Base-by-base conservation (phyloP, 2,888 invertebrate species). In the Papilio elwesi region DNA sequence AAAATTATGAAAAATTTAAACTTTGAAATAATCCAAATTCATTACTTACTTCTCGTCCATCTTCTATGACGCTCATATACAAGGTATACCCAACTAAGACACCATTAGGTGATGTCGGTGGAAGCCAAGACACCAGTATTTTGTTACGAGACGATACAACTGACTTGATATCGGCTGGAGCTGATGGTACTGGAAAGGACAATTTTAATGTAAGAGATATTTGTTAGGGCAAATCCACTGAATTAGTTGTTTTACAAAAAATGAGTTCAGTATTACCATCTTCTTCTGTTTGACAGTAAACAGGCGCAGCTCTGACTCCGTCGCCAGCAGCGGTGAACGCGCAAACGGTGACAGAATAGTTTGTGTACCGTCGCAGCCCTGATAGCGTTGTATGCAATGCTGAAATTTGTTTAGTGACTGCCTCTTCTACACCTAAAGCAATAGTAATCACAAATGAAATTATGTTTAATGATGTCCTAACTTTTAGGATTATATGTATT, bases 261-360 rank as follows among this genome's bases (percentile, higher is more conserved):
- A 63, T 8, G 11, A 26, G 10, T 15, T 62, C 1, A n/a, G 11
- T 9, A 59, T 48, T 92, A 97, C 97, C 97, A 89, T 98, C 98
- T 94, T 98, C 98, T 83, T 97, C 96, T 43, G 98, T 98, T 80
- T 97, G 96, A 82, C 98, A 98, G 87, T 96, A 97, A 66, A 98
- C 96, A 0, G 98, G 97, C 13, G 96, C 95, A 75, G 98, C 98
- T 78, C 97, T 95, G 26, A 97, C 96, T 9, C 98, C 98, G 85
- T 98, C 98, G 0, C 98, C 98, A 63, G 97, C 97, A 52, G 96
- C 95, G 0, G 98, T 98, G 89, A 96, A 98, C 10, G 98, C 98
- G 84, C 97, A 94, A 51, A 98, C 97, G 78, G 97, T 97, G 69
- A 98, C 97, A 51, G 98, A 98, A 88, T 98, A 98, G 93, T 98